Conservation (phyloP, 2,113 vertebrate species). For the Neofelis nebulosa region DNA sequence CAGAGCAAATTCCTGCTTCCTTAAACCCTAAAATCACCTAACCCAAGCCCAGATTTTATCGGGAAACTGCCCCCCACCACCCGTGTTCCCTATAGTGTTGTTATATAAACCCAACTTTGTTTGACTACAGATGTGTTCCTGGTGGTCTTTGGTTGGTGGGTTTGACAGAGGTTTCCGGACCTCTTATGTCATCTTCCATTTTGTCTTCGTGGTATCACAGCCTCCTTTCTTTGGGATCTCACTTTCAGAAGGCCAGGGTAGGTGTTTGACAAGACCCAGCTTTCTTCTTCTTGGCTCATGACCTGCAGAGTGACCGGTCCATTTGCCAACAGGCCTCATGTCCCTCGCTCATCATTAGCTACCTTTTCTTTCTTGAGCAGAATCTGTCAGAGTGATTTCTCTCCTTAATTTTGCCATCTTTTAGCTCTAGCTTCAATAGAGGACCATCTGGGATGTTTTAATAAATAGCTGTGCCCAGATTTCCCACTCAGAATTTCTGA, state of each 20-base stretch:
- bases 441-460: not conserved
- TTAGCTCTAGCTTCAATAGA: not conserved
- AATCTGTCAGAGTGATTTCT: not conserved
- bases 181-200: accelerated
- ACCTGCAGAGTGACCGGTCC: not conserved
- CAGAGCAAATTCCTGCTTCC: not conserved
- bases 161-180: not conserved
- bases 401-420: not conserved
- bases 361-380: not conserved
- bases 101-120: not conserved
- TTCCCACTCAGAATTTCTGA: not conserved
- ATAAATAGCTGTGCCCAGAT: not conserved
- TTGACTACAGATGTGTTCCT: no score
- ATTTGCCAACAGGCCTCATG: not conserved
- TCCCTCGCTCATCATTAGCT: not conserved
- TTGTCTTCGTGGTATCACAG: not conserved
- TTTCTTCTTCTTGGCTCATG: not conserved
- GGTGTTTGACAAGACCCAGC: accelerated
- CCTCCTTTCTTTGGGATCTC: not conserved
- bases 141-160: not conserved
- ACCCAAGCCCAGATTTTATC: not conserved
- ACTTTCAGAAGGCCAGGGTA: accelerated
- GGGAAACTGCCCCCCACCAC: no score
- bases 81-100: not conserved
- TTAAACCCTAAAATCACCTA: not conserved